Evolutionary conservation across 2,797 vertebrate genomes (phyloP).

Genomic region (Alca torda): DNA sequence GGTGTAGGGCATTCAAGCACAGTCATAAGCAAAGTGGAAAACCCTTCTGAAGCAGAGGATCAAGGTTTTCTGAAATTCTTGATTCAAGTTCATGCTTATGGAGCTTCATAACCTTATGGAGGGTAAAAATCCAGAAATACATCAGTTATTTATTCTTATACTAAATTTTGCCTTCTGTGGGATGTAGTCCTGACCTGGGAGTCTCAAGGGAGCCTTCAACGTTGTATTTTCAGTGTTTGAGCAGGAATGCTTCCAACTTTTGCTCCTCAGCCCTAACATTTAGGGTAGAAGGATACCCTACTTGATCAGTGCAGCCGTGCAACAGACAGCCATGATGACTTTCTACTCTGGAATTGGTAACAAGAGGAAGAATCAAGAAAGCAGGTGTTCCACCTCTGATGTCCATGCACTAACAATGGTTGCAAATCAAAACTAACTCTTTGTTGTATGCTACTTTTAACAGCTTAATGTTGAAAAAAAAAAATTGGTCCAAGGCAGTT

Average conservation of each 20-base stretch:
- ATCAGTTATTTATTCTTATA: background rate
- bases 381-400: background rate
- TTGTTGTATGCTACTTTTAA: background rate
- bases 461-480: background rate
- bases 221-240: background rate
- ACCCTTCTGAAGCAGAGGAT: background rate
- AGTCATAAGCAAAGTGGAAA: background rate
- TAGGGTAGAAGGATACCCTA: background rate
- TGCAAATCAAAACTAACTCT: background rate
- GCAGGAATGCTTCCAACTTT: background rate
- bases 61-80: background rate
- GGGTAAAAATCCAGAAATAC: background rate
- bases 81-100: background rate
- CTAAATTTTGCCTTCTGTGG: background rate
- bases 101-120: background rate
- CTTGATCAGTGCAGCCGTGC: background rate
- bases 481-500: background rate
- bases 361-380: background rate
- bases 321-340: background rate
- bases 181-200: background rate
- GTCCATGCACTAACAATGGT: background rate
- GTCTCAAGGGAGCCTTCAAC: background rate
- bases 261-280: background rate
- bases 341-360: background rate
- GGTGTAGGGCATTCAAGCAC: background rate